phyloP scores from a whole-genome alignment of 2,888 invertebrate species.

The Dioctria linearis region DNA sequence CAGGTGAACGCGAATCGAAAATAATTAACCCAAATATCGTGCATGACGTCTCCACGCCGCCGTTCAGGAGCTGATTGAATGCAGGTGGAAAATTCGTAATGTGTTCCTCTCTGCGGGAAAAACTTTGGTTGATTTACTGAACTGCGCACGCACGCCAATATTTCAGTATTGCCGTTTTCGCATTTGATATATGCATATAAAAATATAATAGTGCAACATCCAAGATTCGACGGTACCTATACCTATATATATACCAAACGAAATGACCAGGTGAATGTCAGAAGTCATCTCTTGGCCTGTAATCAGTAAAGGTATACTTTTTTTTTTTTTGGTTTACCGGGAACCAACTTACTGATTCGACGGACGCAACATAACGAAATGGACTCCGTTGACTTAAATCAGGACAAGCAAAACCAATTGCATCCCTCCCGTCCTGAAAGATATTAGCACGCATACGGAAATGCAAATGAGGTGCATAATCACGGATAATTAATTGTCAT shows the following conservation, averaged over 20 bases:
- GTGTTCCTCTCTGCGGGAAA: background rate
- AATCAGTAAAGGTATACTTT: background rate
- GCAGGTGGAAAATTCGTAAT: slow-evolving; percentile 7
- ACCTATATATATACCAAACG: background rate
- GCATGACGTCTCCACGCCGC: background rate
- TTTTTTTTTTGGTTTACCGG: too few relatives aligned
- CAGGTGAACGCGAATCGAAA: slow-evolving; percentile 32
- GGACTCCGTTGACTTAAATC: slow-evolving; percentile 3
- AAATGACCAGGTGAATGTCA: slow-evolving; percentile 32
- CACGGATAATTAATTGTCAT: slow-evolving; percentile 53
- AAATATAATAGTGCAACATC: background rate
- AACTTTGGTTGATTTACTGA: too few relatives aligned
- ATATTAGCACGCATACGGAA: slow-evolving; percentile 40
- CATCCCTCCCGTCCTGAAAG: slow-evolving; percentile 22
- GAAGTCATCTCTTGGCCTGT: slow-evolving; percentile 18
- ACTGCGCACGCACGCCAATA: too few relatives aligned
- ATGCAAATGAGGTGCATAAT: slow-evolving; percentile 54
- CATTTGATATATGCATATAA: too few relatives aligned
- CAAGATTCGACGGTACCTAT: slow-evolving; percentile 1
- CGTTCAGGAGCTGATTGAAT: slow-evolving; percentile 18
- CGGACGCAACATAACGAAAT: background rate
- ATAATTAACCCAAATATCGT: slow-evolving; percentile 41
- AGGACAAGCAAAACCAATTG: slow-evolving; percentile 24
- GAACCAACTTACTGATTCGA: background rate
- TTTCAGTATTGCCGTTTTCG: too few relatives aligned